These are phyloP conservation scores for Harpagoxenus sublaevis DNA, from an alignment of 2,888 invertebrate genomes.

Conservation along the genomic window DNA sequence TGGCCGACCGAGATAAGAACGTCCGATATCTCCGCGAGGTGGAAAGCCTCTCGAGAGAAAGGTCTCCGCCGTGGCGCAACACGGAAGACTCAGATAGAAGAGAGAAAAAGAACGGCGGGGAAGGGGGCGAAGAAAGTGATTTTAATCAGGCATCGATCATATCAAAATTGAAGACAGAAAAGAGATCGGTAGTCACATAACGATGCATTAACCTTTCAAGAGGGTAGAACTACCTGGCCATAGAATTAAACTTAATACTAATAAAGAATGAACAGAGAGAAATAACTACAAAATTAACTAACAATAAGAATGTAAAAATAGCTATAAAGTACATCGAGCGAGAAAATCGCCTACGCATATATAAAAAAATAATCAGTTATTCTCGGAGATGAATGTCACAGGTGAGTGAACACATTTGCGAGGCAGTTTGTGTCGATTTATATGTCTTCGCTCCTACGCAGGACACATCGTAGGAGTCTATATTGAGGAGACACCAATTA, in stretches of 20 bases:
- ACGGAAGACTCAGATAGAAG: background rate
- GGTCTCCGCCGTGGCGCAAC: conserved; percentile 42
- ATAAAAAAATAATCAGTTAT: background rate
- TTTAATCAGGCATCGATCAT: conserved; percentile 3
- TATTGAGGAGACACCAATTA: conserved; percentile 15
- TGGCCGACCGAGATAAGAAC: conserved; percentile 66
- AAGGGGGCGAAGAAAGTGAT: background rate
- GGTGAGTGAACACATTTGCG: background rate
- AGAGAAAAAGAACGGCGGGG: background rate
- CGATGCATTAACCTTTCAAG: conserved; percentile 5
- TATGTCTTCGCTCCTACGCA: background rate
- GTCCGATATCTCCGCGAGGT: conserved; percentile 59
- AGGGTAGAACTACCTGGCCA: too few species aligned
- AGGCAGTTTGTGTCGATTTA: conserved; percentile 14
- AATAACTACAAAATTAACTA: background rate
- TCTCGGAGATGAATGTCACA: background rate
- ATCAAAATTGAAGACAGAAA: conserved; percentile 6
- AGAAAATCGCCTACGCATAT: background rate
- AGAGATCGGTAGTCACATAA: conserved; percentile 3
- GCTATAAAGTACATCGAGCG: background rate
- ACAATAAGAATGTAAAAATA: background rate
- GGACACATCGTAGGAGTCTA: background rate
- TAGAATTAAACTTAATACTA: background rate
- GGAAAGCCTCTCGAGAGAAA: conserved; percentile 66
- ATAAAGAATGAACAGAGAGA: background rate